phyloP scores from a whole-genome alignment of 1,140 invertebrate species.

The Ceratina calcarata region DNA sequence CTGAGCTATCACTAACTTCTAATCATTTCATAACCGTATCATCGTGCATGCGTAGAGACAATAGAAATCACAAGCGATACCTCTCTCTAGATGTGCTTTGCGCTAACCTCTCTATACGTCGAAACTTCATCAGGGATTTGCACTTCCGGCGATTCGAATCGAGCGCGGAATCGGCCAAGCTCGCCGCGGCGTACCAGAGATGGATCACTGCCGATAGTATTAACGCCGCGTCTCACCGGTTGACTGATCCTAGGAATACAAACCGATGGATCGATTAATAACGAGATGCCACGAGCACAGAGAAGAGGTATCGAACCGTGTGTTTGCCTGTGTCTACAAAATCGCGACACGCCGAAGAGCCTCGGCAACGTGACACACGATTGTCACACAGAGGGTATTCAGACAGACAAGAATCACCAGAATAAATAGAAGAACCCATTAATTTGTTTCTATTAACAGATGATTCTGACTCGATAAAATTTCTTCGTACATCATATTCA shows the following conservation, averaged over 20 bases:
- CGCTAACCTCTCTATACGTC: background rate
- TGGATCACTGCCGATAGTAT: constrained; percentile 12
- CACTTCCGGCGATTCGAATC: constrained; percentile 10
- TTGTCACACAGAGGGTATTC: background rate
- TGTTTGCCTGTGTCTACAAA: background rate
- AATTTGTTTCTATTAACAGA: background rate
- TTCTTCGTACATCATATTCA: background rate
- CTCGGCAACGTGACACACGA: background rate
- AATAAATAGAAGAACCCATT: background rate
- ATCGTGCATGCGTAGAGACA: no score
- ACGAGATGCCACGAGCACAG: background rate
- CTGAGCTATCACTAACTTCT: no score
- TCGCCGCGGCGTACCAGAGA: no score
- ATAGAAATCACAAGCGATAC: no score
- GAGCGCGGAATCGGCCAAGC: constrained; percentile 9
- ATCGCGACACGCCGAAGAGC: background rate
- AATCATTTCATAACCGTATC: no score
- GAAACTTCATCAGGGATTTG: constrained; percentile 14
- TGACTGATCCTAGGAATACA: background rate
- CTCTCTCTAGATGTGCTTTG: no score
- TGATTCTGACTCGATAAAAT: background rate
- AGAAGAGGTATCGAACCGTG: background rate
- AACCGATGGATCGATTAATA: constrained; percentile 41
- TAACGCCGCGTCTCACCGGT: background rate
- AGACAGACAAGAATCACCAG: background rate